phyloP scores from a whole-genome alignment of 35 echinoderm and acorn worm genomes.

The Eucidaris tribuloides region DNA sequence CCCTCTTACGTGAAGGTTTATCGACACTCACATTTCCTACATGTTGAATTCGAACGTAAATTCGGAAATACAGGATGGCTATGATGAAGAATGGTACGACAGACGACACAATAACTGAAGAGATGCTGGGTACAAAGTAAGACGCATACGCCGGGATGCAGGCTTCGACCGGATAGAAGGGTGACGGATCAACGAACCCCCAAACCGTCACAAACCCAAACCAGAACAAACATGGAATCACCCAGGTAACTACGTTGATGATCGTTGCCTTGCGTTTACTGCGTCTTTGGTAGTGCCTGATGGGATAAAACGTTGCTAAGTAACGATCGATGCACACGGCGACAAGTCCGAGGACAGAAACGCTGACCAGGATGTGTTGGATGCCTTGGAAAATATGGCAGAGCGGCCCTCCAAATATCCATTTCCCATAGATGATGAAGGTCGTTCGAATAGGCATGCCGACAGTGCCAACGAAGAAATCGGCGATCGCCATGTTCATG shows the following conservation, averaged over 20 bases:
- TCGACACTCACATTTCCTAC: not conserved
- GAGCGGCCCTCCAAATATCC: constrained; percentile 21
- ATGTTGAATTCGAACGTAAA: not conserved
- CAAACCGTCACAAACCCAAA: not conserved
- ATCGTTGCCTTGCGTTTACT: not conserved
- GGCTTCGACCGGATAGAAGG: not conserved
- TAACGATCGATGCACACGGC: constrained; percentile 37
- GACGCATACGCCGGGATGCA: not conserved
- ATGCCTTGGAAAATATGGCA: constrained; percentile 2
- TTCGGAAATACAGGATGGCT: not conserved
- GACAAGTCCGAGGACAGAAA: constrained; percentile 2
- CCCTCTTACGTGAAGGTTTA: not conserved
- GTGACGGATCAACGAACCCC: not conserved
- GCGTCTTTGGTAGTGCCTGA: not conserved
- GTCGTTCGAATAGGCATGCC: not conserved
- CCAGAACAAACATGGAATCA: not conserved
- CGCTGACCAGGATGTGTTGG: not conserved
- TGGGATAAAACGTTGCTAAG: constrained; percentile 15
- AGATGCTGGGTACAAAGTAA: not conserved
- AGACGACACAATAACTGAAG: not conserved
- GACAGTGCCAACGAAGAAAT: not conserved
- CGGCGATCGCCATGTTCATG: constrained; percentile 3
- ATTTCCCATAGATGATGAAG: not conserved
- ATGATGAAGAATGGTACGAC: not conserved
- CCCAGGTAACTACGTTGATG: constrained; percentile 4